These are phyloP conservation scores for Sebastolobus altivelis DNA, from an alignment of 2,797 vertebrate species.

Conservation along the genomic window DNA sequence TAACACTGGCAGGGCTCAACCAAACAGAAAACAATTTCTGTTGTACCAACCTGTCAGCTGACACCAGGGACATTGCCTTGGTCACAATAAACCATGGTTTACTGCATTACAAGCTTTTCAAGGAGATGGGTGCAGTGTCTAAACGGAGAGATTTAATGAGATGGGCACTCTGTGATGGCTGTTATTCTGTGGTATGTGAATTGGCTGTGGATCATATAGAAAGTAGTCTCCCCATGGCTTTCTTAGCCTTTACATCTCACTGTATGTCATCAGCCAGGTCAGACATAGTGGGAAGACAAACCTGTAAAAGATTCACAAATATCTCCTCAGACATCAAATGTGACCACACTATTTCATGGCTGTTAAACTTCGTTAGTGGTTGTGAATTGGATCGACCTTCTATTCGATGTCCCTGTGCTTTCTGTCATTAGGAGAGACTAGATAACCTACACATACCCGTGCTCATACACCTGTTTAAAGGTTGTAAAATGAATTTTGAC, in stretches of 20 bases:
- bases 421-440: constrained; percentile 33
- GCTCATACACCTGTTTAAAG: constrained; percentile 47
- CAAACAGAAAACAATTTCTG: constrained; percentile 31
- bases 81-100: constrained; percentile 39
- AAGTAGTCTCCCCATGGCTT: constrained; percentile 28
- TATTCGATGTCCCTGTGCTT: constrained; percentile 27
- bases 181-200: constrained; percentile 34
- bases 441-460: constrained; percentile 23
- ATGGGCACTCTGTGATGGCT: constrained; percentile 15
- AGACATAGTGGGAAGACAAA: constrained; percentile 18
- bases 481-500: constrained; percentile 22
- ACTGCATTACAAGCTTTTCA: constrained; percentile 49
- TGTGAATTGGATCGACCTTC: constrained; percentile 34
- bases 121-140: constrained; percentile 36
- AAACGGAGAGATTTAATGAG: constrained; percentile 33
- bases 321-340: constrained; percentile 31
- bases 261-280: constrained; percentile 28
- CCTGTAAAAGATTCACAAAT: constrained; percentile 33
- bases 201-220: constrained; percentile 35
- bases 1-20: constrained; percentile 29
- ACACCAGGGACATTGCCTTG: constrained; percentile 46
- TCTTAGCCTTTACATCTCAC: constrained; percentile 44
- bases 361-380: constrained; percentile 20
- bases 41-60: constrained; percentile 33
- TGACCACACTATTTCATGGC: constrained; percentile 38